These are phyloP conservation scores for Urophycis tenuis DNA, from an alignment of 2,797 vertebrate genomes.

Conservation along the genomic window DNA sequence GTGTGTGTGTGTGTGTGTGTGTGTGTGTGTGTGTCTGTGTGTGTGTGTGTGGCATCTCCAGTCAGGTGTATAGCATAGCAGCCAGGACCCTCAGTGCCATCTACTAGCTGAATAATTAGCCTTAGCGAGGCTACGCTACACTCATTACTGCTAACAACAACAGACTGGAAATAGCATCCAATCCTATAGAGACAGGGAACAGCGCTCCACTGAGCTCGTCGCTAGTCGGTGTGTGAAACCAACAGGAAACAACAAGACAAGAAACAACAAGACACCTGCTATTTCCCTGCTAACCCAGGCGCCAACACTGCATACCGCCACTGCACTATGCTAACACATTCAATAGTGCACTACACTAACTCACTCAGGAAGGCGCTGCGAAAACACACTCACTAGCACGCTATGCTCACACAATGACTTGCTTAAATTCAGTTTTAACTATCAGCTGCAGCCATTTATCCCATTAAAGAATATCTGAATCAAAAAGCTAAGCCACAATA, in stretches of 20 bases:
- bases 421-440: no score
- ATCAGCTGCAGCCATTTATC: not conserved
- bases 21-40: not conserved
- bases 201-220: slow-evolving; percentile 56
- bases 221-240: slow-evolving; percentile 64
- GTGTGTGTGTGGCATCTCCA: slow-evolving; percentile 34
- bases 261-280: slow-evolving; percentile 63
- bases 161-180: slow-evolving; percentile 69
- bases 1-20: no score
- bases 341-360: not conserved
- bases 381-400: no score
- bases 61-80: slow-evolving; percentile 70
- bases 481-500: not conserved
- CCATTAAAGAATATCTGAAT: not conserved
- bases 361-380: not conserved
- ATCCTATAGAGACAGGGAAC: slow-evolving; percentile 65
- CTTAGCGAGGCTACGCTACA: slow-evolving; percentile 61
- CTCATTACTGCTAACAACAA: slow-evolving; percentile 82
- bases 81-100: slow-evolving; percentile 70
- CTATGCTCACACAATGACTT: no score
- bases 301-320: slow-evolving; percentile 55
- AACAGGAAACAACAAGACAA: slow-evolving; percentile 53
- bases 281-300: slow-evolving; percentile 62
- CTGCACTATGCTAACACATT: not conserved
- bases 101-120: slow-evolving; percentile 58